phyloP scores from a whole-genome alignment of 1,140 invertebrate genomes.

The Drosophila tropicalis region DNA sequence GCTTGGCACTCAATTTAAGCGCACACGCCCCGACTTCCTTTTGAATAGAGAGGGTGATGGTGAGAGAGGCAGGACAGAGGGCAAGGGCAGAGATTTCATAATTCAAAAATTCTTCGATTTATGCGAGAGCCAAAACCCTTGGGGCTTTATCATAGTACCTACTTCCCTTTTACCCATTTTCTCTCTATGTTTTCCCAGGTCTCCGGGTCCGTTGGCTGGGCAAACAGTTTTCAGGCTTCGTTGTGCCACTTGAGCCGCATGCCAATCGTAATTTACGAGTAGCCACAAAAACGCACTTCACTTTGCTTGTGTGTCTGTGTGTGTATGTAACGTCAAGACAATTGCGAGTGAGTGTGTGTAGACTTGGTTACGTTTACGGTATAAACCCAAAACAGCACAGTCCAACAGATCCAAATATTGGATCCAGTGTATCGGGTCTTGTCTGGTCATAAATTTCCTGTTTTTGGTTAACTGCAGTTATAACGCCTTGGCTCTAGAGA shows the following conservation, averaged over 20 bases:
- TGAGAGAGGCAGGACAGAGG: neutral
- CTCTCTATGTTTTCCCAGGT: neutral
- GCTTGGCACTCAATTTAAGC: conserved; percentile 21
- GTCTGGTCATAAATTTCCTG: conserved; percentile 52
- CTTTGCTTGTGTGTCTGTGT: conserved; percentile 10
- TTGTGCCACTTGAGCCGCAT: conserved; percentile 51
- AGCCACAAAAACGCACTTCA: conserved; percentile 17
- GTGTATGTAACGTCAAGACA: conserved; percentile 38
- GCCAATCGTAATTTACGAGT: conserved; percentile 59
- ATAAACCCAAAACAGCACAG: neutral
- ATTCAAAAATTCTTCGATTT: conserved; percentile 19
- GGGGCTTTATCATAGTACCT: conserved; percentile 17
- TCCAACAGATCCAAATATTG: conserved; percentile 17
- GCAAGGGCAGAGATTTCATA: conserved; percentile 7
- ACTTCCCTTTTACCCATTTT: conserved; percentile 13
- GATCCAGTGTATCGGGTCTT: conserved; percentile 21
- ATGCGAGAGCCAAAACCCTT: conserved; percentile 22
- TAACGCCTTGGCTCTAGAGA: conserved; percentile 23
- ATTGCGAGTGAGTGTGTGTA: conserved; percentile 17
- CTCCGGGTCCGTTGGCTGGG: conserved; percentile 5
- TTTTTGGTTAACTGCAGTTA: conserved; percentile 52
- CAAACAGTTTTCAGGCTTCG: conserved; percentile 25
- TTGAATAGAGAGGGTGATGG: neutral
- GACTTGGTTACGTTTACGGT: conserved; percentile 11
- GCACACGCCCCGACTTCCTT: conserved; percentile 6